A percentile compares a stretch with the other conserved stretches of the same genome.
These are phyloP conservation scores for Scyliorhinus canicula DNA, from an alignment of 2,797 vertebrate species.

Conservation along the genomic window DNA sequence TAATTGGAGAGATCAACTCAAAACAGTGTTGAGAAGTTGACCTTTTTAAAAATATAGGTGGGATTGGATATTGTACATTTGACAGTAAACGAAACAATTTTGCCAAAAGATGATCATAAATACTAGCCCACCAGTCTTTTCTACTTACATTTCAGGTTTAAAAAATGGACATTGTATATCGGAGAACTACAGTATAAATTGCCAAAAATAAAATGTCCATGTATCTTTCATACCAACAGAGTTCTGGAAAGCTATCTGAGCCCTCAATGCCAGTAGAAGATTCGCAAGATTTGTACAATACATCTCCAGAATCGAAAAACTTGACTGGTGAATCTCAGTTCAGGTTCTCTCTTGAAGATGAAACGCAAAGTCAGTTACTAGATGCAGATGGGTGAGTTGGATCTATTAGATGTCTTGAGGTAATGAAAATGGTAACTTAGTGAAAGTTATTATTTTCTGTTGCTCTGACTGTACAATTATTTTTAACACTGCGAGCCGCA, in stretches of 20 bases:
- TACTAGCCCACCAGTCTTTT: not conserved
- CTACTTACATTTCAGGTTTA: not conserved
- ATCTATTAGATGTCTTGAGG: not conserved
- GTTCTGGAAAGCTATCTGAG: conserved; percentile 89
- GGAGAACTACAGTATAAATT: not conserved
- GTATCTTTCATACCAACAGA: conserved; percentile 60
- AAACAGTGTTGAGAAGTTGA: not conserved
- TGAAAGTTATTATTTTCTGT: not conserved
- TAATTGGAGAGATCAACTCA: not conserved
- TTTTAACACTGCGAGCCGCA: not conserved
- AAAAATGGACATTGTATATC: not conserved
- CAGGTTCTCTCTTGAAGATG: conserved; percentile 84
- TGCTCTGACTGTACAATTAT: not conserved
- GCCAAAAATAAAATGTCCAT: conserved; percentile 41
- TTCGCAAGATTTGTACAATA: conserved; percentile 75
- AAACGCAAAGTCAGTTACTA: conserved; percentile 89
- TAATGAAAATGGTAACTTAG: not conserved
- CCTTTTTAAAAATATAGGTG: not conserved
- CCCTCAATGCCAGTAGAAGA: conserved; percentile 79
- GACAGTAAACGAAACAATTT: not conserved
- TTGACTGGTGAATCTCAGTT: conserved; percentile 59
- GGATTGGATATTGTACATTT: not conserved
- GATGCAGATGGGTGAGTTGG: conserved; percentile 80
- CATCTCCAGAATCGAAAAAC: conserved; percentile 63
- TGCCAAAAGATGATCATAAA: not conserved